A percentile compares a stretch with the other conserved stretches of the same genome.
phyloP scores from a whole-genome alignment of 2,113 vertebrate species.

The Mesitornis unicolor region DNA sequence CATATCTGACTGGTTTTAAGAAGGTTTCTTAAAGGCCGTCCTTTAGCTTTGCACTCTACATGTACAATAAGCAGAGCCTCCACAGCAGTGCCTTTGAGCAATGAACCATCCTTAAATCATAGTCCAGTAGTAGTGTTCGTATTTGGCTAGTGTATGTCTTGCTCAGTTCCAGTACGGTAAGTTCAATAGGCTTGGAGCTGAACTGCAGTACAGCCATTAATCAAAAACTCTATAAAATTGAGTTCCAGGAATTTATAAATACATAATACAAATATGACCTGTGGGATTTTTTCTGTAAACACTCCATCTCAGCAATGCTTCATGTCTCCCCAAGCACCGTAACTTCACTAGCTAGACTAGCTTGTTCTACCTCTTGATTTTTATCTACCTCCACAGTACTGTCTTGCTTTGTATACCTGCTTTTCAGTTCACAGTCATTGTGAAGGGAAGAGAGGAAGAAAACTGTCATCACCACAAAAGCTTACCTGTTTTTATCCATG shows the following conservation, averaged over 20 bases:
- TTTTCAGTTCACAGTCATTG: background rate
- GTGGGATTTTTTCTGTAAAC: slow-evolving; percentile 51
- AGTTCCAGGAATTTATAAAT: slow-evolving; percentile 61
- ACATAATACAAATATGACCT: slow-evolving; percentile 43
- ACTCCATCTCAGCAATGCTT: background rate
- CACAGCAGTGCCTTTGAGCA: background rate
- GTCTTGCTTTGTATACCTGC: background rate
- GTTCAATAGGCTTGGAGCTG: slow-evolving; percentile 26
- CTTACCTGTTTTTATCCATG: background rate
- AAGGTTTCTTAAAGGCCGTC: background rate
- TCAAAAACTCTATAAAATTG: slow-evolving; percentile 57
- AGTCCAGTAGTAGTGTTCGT: background rate
- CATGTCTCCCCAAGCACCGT: background rate
- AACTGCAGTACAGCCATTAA: slow-evolving; percentile 36
- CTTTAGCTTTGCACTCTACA: background rate
- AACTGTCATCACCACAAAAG: background rate
- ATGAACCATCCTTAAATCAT: slow-evolving; percentile 5
- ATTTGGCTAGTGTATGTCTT: background rate
- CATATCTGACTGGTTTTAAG: background rate
- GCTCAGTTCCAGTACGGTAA: slow-evolving; percentile 34
- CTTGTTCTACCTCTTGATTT: background rate
- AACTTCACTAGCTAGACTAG: background rate
- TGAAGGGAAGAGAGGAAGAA: background rate
- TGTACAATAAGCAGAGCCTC: slow-evolving; percentile 24
- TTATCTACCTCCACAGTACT: background rate